A percentile compares a stretch with the other conserved stretches of the same genome.
Conservation (phyloP, 2,797 vertebrate species). For the Jordanella pulchra region DNA sequence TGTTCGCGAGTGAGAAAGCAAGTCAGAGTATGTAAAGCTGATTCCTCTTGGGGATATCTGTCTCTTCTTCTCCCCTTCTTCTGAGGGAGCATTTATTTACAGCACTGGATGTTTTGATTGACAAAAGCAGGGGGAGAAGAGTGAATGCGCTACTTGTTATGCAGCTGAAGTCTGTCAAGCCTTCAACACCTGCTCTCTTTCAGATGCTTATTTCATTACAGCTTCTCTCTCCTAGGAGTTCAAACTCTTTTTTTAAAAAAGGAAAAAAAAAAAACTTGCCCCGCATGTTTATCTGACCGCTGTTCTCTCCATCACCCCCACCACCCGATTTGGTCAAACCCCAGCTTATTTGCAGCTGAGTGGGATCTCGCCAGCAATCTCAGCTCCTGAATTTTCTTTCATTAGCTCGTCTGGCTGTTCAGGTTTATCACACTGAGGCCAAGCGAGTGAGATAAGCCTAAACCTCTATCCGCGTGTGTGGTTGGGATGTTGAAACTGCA, state of each 20-base stretch:
- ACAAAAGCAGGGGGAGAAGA: conserved; percentile 67
- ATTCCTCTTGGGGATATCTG: conserved; percentile 47
- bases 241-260: conserved; percentile 28
- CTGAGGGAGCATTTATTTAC: conserved; percentile 64
- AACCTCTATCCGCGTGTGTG: conserved; percentile 43
- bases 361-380: conserved; percentile 54
- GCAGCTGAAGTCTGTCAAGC: conserved; percentile 79
- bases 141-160: conserved; percentile 78
- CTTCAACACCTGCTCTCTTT: conserved; percentile 79
- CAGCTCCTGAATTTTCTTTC: conserved; percentile 49
- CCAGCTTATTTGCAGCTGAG: conserved; percentile 46
- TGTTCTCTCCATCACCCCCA: conserved; percentile 15
- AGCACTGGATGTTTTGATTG: conserved; percentile 74
- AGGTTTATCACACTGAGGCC: conserved; percentile 49
- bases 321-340: conserved; percentile 27
- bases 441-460: conserved; percentile 34
- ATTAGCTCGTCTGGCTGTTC: conserved; percentile 45
- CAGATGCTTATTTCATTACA: conserved; percentile 77
- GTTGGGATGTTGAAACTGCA: conserved; percentile 28
- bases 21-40: conserved; percentile 34
- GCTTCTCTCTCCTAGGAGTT: conserved; percentile 65
- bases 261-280: conserved; percentile 30
- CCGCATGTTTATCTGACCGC: conserved; percentile 62
- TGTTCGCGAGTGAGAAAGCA: conserved; percentile 12
- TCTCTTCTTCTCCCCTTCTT: conserved; percentile 32